These are phyloP conservation scores for Xiphias gladius DNA, from an alignment of 2,113 vertebrate genomes.

Conservation along the genomic window DNA sequence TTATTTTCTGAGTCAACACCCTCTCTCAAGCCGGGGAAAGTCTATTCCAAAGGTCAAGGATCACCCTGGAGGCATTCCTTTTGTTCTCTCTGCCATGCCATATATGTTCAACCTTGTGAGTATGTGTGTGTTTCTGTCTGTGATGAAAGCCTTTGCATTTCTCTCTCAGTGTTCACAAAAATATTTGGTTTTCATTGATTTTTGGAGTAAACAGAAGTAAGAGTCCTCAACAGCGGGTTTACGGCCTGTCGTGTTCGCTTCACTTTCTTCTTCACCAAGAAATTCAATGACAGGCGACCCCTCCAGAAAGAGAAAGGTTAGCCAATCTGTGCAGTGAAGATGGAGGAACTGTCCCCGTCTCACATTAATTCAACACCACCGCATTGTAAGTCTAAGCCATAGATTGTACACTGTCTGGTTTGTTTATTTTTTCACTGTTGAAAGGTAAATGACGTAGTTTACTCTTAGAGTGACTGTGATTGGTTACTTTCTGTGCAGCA, in stretches of 20 bases:
- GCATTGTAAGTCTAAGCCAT: background rate
- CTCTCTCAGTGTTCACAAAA: constrained; percentile 8
- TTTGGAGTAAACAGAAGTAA: background rate
- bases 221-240: background rate
- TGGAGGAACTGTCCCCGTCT: constrained; percentile 3
- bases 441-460: background rate
- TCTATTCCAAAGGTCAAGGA: constrained; percentile 80
- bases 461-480: background rate
- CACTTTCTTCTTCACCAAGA: background rate
- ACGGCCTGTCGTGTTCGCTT: background rate
- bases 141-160: constrained; percentile 9
- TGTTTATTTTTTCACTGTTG: background rate
- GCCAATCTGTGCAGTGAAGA: constrained; percentile 9
- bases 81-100: constrained; percentile 68
- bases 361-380: constrained; percentile 19
- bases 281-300: constrained; percentile 22
- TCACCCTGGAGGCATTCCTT: constrained; percentile 78
- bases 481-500: background rate
- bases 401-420: too few species aligned
- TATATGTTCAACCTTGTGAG: constrained; percentile 42
- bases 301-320: constrained; percentile 27
- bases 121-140: background rate
- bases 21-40: constrained; percentile 73
- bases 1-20: constrained; percentile 82
- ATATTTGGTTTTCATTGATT: constrained; percentile 32